Base-by-base conservation (phyloP, 2,113 vertebrate species). In the Hemiprocne comata region DNA sequence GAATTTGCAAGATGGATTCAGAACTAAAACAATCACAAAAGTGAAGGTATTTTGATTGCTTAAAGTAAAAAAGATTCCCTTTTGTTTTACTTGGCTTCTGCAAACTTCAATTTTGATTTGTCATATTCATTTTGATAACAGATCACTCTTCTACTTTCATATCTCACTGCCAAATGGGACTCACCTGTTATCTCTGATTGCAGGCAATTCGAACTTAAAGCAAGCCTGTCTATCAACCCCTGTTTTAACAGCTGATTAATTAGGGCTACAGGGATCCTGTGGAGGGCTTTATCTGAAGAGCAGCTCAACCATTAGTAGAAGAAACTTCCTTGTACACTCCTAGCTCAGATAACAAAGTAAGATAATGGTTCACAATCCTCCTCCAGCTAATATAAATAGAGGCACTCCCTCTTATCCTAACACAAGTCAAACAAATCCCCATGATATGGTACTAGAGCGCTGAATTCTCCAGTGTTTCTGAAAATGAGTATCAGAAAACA, bases 241-340 rank as follows among this genome's bases (percentile, higher is more conserved):
- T 98, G 98, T 98, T 98, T 98, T 98, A 98, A 98, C 98, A 98
- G 98, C 98, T 98, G 98, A 98, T 98, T 98, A 98, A 98, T 98
- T 98, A 98, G 97, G 94, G 93, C 97, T 97, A 96, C 66, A 88
- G 97, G 95, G 97, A 98, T 98, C 95, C 96, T 90, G 95, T 94
- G 88, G 90, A 98, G 94, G 94, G 97, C 97, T 98, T 98, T 98
- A 98, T 98, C 98, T 98, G 97, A 98, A 98, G 98, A 98, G 98
- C 95, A 7, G 97, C 96, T 97, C 97, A 98, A 93, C 98, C 98
- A 98, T 98, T 98, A 98, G 98, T 96, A 98, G 98, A 98, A 97
- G 97, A 98, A 98, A 98, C 98, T 98, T 98, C 98, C 98, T 98
- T 97, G 97, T 98, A 98, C 97, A 97, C 96, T 96, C 96, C 97